These are phyloP conservation scores for Etheostoma nigrum DNA, from an alignment of 2,797 vertebrate genomes.

Conservation along the genomic window DNA sequence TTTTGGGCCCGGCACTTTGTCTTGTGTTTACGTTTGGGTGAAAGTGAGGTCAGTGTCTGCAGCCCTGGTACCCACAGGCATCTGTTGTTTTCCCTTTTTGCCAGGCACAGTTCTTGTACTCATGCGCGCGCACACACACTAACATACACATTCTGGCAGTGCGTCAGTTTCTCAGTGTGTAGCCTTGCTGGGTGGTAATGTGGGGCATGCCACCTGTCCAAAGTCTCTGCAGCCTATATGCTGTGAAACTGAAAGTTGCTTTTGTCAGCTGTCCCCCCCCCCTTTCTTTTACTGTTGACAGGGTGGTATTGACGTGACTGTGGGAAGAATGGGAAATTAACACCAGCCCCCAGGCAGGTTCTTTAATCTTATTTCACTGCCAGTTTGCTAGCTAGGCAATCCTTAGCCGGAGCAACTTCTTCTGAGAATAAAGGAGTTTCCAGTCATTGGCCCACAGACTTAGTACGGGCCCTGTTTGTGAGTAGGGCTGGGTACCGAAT, in stretches of 20 bases:
- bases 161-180: constrained; percentile 20
- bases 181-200: constrained; percentile 57
- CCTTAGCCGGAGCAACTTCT: not conserved
- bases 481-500: not conserved
- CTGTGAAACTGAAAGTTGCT: constrained; percentile 31
- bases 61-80: constrained; percentile 65
- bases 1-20: constrained; percentile 66
- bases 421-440: not conserved
- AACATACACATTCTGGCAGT: constrained; percentile 39
- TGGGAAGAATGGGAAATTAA: constrained; percentile 22
- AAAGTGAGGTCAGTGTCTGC: constrained; percentile 70
- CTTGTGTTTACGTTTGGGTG: constrained; percentile 72
- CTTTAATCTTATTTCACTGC: not conserved
- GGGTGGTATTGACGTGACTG: not conserved
- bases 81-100: constrained; percentile 64
- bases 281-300: not conserved
- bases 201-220: constrained; percentile 61
- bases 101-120: constrained; percentile 38
- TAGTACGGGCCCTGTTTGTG: not conserved
- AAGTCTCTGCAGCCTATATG: constrained; percentile 15
- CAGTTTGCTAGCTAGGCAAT: not conserved
- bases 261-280: not conserved
- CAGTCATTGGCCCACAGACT: not conserved
- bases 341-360: not conserved
- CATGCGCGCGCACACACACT: not conserved